Conservation (phyloP, 2,888 invertebrate species). For the Drosophila pseudotalamancana region DNA sequence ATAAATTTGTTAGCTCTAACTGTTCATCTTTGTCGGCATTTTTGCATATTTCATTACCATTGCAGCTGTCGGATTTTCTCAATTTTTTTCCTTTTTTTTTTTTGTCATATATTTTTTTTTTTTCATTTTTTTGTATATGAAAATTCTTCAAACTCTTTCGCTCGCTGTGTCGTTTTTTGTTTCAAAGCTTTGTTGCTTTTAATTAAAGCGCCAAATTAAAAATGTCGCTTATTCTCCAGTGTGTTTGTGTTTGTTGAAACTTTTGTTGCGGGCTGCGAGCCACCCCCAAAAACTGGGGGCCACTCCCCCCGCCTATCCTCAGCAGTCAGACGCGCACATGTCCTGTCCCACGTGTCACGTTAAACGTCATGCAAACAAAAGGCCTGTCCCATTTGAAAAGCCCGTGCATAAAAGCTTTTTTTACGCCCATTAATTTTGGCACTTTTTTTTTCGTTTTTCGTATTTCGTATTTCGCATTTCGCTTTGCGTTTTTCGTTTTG, state of each 20-base stretch:
- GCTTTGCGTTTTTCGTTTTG: no score
- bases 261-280: conserved; percentile 35
- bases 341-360: conserved; percentile 74
- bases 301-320: conserved; percentile 15
- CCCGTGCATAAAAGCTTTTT: conserved; percentile 66
- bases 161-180: conserved; percentile 39
- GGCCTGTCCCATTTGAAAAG: conserved; percentile 55
- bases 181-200: conserved; percentile 64
- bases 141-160: conserved; percentile 20
- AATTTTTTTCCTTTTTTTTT: no score
- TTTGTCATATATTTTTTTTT: not conserved
- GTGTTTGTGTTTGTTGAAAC: conserved; percentile 36
- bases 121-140: not conserved
- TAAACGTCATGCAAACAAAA: conserved; percentile 75
- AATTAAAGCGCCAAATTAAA: conserved; percentile 74
- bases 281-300: not conserved
- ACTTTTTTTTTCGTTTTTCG: conserved; percentile 24
- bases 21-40: conserved; percentile 9
- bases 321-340: conserved; percentile 57
- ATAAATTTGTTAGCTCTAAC: not conserved
- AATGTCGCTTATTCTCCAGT: conserved; percentile 47
- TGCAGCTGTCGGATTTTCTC: conserved; percentile 16
- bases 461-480: no score
- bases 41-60: conserved; percentile 23
- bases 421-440: conserved; percentile 68